phyloP scores from a whole-genome alignment of 2,113 vertebrate genomes.

The Equus przewalskii region DNA sequence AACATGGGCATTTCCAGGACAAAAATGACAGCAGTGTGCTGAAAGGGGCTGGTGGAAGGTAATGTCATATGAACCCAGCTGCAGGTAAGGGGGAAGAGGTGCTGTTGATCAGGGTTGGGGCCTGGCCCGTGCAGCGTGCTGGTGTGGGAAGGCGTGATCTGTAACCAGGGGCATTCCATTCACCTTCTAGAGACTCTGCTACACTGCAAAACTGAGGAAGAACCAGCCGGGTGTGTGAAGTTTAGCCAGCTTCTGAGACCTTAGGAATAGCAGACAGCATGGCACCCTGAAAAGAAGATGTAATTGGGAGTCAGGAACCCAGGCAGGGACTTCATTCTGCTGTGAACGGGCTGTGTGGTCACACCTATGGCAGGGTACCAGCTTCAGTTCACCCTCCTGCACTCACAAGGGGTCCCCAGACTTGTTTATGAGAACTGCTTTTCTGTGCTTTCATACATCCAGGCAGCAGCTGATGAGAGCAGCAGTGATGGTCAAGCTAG shows the following conservation, averaged over 20 bases:
- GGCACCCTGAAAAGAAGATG: neutral
- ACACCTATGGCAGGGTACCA: too few relatives aligned
- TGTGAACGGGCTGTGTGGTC: neutral
- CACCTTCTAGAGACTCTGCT: neutral
- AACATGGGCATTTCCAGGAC: neutral
- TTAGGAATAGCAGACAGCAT: neutral
- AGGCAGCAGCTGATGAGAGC: neutral
- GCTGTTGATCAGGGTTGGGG: neutral
- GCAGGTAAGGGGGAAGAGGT: neutral
- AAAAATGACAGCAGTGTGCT: neutral
- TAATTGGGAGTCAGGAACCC: neutral
- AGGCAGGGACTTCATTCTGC: neutral
- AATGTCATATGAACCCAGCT: neutral
- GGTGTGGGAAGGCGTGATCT: neutral
- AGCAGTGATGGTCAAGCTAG: neutral
- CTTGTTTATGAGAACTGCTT: neutral
- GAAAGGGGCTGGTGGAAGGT: neutral
- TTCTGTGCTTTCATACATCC: neutral
- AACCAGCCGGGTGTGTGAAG: fast-evolving
- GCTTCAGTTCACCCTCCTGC: neutral
- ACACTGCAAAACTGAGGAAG: neutral
- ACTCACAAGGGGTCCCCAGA: neutral
- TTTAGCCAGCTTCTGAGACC: neutral
- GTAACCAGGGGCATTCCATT: too few relatives aligned
- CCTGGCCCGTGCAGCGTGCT: neutral